A percentile compares a stretch with the other conserved stretches of the same genome.
Evolutionary conservation across 1,140 invertebrate species (phyloP).

Genomic region (Drosophila ananassae): DNA sequence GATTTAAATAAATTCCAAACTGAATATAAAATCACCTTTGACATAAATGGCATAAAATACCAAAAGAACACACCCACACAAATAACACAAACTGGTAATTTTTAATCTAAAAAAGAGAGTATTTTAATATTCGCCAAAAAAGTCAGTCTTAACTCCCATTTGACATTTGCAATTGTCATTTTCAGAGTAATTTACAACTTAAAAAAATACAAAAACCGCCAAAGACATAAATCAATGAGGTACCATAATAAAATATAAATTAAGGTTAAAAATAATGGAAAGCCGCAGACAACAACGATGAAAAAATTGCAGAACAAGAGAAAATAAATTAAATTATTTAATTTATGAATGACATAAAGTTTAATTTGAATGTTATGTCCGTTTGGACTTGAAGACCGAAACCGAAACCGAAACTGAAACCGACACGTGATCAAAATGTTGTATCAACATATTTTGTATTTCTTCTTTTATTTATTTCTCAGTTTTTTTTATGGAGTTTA

Average conservation of each 20-base stretch:
- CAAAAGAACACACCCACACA: not conserved
- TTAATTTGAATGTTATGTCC: slow-evolving; percentile 80
- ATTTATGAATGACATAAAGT: slow-evolving; percentile 77
- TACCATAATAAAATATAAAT: slow-evolving; percentile 56
- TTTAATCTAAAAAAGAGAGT: not conserved
- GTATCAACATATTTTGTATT: slow-evolving; percentile 8
- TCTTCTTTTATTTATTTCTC: not conserved
- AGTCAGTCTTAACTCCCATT: too few relatives aligned
- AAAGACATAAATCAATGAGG: slow-evolving; percentile 56
- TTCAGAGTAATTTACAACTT: slow-evolving; percentile 41
- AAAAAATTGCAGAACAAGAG: not conserved
- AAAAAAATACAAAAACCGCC: slow-evolving; percentile 48
- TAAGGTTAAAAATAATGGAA: slow-evolving; percentile 43
- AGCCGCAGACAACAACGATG: slow-evolving; percentile 7
- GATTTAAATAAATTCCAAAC: not conserved
- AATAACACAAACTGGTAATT: not conserved
- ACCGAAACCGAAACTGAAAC: slow-evolving; percentile 22
- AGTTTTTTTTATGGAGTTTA: not conserved
- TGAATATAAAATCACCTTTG: slow-evolving; percentile 3
- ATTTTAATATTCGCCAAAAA: not conserved
- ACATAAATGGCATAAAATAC: slow-evolving; percentile 18
- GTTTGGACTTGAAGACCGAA: slow-evolving; percentile 35
- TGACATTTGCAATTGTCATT: slow-evolving; percentile 43
- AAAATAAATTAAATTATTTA: slow-evolving; percentile 38
- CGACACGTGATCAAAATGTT: slow-evolving; percentile 74